Base-by-base conservation (phyloP, 2,797 vertebrate species). In the Sebastiscus tertius region DNA sequence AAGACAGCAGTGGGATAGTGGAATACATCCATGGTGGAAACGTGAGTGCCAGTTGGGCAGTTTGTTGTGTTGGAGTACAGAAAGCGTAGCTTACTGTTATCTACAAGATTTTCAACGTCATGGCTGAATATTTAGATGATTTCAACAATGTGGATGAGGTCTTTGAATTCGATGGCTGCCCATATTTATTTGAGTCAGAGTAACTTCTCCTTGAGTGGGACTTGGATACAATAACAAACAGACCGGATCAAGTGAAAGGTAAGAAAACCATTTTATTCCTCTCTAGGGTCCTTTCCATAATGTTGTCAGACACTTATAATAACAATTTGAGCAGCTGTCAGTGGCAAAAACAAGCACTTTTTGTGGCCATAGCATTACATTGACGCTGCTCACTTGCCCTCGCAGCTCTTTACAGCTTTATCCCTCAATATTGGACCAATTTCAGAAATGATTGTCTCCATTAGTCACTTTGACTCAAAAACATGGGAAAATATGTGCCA, bases 111-210 rank as follows among this genome's bases (percentile, higher is more conserved):
- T 52, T 52, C 8, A 52, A n/a, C 18, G 8, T 52, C 46, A n/a
- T n/a, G 18, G 46, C 46, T 52, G 46, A 52, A 52, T 52, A 52
- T 52, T n/a, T 52, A 52, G 18, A 52, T 52, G 46, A 52, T 52
- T 20, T 52, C 8, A n/a, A 52, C 46, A 52, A 52, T 52, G 18
- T 20, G 16, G 3, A 34, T 10, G 33, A 34, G 33, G 18, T 52
- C 18, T 52, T 52, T 20, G 0, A 20, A 52, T 0, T 10, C 4
- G 46, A 52, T 9, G 0, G 8, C 46, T 0, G 18, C 18, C 46
- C 18, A 4, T 49, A 49, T 49, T 49, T 49, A 49, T 49, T 20
- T 49, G 46, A 49, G 33, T 34, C 33, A 34, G 31, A 33, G 42
- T 49, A 49, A 49, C 46, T 49, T 49, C 46, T 49, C 18, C 46